Percentiles rank a stretch among this genome's conserved stretches.
Conservation (phyloP, 2,113 vertebrate species). For the Psephotus haematonotus region DNA sequence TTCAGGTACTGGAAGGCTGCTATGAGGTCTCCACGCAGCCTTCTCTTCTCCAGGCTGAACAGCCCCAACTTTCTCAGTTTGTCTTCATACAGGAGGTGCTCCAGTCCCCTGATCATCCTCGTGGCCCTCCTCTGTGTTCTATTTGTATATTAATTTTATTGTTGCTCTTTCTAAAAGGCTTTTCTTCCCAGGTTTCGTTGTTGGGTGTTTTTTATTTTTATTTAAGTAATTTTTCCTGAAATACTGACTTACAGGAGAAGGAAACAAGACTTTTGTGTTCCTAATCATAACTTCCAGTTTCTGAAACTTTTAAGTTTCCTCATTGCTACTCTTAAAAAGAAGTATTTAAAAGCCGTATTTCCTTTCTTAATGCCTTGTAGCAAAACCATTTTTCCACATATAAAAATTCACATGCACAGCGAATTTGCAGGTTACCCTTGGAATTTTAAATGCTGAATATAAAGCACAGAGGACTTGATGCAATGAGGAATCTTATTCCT, state of each 20-base stretch:
- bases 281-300: background rate
- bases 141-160: background rate
- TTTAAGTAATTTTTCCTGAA: background rate
- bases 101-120: no score
- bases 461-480: background rate
- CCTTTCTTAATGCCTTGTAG: background rate
- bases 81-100: no score
- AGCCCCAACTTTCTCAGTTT: no score
- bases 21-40: no score
- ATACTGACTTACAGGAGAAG: background rate
- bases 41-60: no score
- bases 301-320: background rate
- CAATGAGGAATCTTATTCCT: background rate
- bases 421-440: background rate
- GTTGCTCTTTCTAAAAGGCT: background rate
- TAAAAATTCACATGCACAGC: background rate
- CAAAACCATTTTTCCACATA: background rate
- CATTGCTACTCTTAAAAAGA: background rate
- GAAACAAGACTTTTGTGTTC: background rate
- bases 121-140: background rate
- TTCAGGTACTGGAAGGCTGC: no score
- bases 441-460: background rate
- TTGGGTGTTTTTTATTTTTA: background rate
- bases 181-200: background rate
- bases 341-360: background rate